Evolutionary conservation across 2,113 vertebrate species (phyloP).

Genomic region (Sander vitreus): DNA sequence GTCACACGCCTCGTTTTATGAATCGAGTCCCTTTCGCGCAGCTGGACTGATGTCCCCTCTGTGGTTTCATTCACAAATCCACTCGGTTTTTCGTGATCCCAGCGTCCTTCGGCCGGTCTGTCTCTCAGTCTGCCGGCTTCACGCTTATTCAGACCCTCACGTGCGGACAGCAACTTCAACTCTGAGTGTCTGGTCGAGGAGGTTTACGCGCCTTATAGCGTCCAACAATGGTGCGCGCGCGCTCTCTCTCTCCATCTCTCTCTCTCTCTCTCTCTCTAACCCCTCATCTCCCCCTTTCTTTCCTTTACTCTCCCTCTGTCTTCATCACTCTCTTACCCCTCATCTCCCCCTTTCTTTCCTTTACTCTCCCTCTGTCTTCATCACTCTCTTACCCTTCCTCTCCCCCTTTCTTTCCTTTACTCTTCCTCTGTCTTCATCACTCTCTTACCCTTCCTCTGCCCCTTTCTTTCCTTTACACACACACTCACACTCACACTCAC

Average conservation of each 20-base stretch:
- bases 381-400: neutral
- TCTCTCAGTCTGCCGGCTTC: neutral
- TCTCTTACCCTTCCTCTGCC: too few species aligned
- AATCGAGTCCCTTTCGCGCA: neutral
- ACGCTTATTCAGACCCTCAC: constrained; percentile 4
- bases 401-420: neutral
- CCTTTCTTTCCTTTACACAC: too few species aligned
- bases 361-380: too few species aligned
- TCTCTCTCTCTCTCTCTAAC: too few species aligned
- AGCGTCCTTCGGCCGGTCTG: neutral
- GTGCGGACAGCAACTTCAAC: neutral
- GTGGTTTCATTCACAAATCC: constrained; percentile 61
- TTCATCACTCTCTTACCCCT: neutral
- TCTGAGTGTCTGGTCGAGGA: neutral
- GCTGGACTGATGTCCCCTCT: neutral
- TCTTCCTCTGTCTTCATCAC: too few species aligned
- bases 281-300: neutral
- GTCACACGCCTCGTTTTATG: neutral
- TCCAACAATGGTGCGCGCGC: constrained; percentile 1
- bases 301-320: neutral
- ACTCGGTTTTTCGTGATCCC: constrained; percentile 14
- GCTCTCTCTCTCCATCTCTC: neutral
- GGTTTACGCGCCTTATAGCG: constrained; percentile 50
- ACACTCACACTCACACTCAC: too few species aligned
- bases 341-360: neutral